Conservation (phyloP, 2,888 invertebrate genomes). For the Spisula subtruncata region DNA sequence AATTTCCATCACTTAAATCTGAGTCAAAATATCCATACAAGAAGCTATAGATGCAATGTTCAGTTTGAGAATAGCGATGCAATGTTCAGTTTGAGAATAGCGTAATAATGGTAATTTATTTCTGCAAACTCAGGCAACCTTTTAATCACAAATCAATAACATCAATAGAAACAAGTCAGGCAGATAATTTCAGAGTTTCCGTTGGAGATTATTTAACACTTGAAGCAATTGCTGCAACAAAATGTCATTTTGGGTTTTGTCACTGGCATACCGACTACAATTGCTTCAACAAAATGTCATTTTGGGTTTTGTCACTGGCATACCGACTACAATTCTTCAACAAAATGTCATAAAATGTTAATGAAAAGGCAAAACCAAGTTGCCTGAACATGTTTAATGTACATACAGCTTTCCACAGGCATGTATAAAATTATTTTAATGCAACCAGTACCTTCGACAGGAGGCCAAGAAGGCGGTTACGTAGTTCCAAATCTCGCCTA, state of each 20-base stretch:
- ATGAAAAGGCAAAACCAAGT: no score
- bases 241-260: no score
- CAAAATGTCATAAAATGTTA: no score
- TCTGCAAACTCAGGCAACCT: not conserved
- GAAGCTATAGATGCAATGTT: not conserved
- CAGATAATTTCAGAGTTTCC: conserved; percentile 5
- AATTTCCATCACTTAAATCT: conserved; percentile 14
- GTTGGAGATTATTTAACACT: not conserved
- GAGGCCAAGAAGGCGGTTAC: no score
- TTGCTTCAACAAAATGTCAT: not conserved
- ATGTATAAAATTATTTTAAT: no score
- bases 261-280: no score
- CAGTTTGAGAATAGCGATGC: not conserved
- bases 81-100: not conserved
- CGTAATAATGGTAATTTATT: conserved; percentile 15
- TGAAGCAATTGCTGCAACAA: not conserved
- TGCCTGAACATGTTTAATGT: no score
- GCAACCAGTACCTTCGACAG: no score
- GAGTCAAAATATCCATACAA: not conserved
- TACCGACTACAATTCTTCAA: no score
- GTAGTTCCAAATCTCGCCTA: no score
- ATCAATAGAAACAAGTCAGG: not conserved
- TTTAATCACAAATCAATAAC: conserved; percentile 24
- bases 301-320: no score
- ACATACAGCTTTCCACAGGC: no score